phyloP scores from a whole-genome alignment of 2,797 vertebrate genomes.

The Orientallactaga sibirica region DNA sequence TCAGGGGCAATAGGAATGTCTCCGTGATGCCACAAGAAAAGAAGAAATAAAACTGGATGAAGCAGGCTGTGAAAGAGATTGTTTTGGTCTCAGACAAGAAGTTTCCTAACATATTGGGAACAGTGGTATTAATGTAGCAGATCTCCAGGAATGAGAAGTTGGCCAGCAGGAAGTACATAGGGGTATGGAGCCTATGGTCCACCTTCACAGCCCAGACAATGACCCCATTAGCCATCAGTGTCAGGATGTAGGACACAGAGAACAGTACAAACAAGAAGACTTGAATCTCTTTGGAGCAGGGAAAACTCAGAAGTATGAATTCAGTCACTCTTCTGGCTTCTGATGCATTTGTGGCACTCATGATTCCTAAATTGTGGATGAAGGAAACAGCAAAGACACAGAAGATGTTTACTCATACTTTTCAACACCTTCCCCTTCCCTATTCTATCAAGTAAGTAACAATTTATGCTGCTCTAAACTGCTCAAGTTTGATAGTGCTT shows the following conservation, averaged over 20 bases:
- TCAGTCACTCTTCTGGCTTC: slow-evolving; percentile 39
- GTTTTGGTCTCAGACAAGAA: slow-evolving; percentile 65
- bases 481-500: not conserved
- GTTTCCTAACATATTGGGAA: slow-evolving; percentile 63
- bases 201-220: slow-evolving; percentile 63
- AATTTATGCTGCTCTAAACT: not conserved
- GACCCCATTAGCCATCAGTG: slow-evolving; percentile 54
- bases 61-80: slow-evolving; percentile 70
- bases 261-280: slow-evolving; percentile 34
- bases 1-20: slow-evolving; percentile 66
- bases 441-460: not conserved
- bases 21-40: slow-evolving; percentile 57
- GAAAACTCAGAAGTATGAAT: slow-evolving; percentile 66
- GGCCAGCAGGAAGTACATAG: slow-evolving; percentile 66
- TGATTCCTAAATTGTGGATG: not conserved
- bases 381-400: not conserved
- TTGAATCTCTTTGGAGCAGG: slow-evolving; percentile 32
- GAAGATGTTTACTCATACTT: not conserved
- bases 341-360: slow-evolving; percentile 40
- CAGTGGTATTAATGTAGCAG: slow-evolving; percentile 66
- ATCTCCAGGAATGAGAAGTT: slow-evolving; percentile 69
- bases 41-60: slow-evolving; percentile 72
- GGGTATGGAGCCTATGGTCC: slow-evolving; percentile 57
- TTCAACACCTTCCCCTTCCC: not conserved
- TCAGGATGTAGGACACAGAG: slow-evolving; percentile 54